Base-by-base conservation (phyloP, 2,113 vertebrate genomes). In the Callopanchax toddi region DNA sequence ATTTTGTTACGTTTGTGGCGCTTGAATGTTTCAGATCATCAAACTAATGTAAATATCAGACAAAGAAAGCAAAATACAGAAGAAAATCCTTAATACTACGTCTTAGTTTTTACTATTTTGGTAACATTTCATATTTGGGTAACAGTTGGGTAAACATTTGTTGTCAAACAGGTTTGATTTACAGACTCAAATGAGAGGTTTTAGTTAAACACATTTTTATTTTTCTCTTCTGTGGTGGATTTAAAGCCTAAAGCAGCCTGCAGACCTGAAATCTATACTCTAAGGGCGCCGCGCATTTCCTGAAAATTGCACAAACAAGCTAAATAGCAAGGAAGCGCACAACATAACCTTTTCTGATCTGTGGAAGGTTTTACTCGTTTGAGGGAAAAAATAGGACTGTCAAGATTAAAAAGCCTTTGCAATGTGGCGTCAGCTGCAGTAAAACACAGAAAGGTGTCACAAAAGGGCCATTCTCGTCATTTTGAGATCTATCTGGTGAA, bases 381-480 rank as follows among this genome's bases (percentile, higher is more conserved):
- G 52, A 32, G 37, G n/a, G 20, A 20, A 32, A 71, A 50, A 48
- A 54, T 20, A 34, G 64, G 0, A 21, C 36, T 42, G 51, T 43
- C 29, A 37, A 20, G 34, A 68, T 21, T 39, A 26, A 58, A 59
- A 80, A 54, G 56, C 48, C 50, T 43, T 43, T 21, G 26, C 22
- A n/a, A 34, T 50, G 67, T 46, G 60, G 20, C 34, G 23, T 52
- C 54, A 53, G 44, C 65, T 13, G 51, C 61, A 45, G 57, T 18
- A 13, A 58, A 64, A 51, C 40, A 6, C 39, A 34, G 37, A 69
- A 60, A 73, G 36, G 46, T 74, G 74, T 78, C 65, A 78, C 51
- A 26, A 58, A 45, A 49, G 40, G 45, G 32, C 52, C 34, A 45
- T 58, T 54, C 60, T 78, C 71, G 66, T 80, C 76, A 67, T 67